Base-by-base conservation (phyloP, 2,888 invertebrate genomes). In the Dione vanillae region DNA sequence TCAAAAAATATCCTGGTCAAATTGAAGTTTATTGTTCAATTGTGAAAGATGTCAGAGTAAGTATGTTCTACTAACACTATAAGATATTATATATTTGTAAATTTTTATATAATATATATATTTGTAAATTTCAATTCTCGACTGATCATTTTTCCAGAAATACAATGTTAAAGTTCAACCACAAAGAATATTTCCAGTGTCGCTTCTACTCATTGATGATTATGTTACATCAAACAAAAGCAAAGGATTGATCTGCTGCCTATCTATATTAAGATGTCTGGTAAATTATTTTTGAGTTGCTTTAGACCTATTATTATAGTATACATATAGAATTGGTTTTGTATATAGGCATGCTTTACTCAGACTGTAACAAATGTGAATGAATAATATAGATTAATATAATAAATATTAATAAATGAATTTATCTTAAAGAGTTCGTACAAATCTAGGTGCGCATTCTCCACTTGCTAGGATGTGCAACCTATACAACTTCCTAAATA, bases 141-240 rank as follows among this genome's bases (percentile, higher is more conserved):
- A 7, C n/a, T 61, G 20, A 14, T 43, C 10, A 66, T 70, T 74
- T 90, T 86, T n/a, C n/a, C 81, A 92, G 91, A 76, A 80, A 11
- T 90, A 83, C 71, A 81, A 84, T 67, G 74, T 90, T 1, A 72
- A 54, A 43, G 47, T 89, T 16, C 84, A 83, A 65, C 83, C 88
- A 43, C 76, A 82, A 5, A 82, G 82, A 64, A 79, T 87, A 41
- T 78, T 92, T 70, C 91, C 92, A 27, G 76, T 87, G 37, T 78
- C 87, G 45, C 76, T 93, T 37, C 76, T 88, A 19, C 77, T 92
- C 10, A 85, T 88, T 65, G 91, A 92, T 75, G 92, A 93, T 74
- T 88, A 84, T 74, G 77, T 83, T 10, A 72, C 72, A 41, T 71
- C 72, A n/a, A 86, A 89, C 75, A 91, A 85, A 79, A 76, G 82